Conservation (phyloP, 2,797 vertebrate genomes). For the Poecilia picta region DNA sequence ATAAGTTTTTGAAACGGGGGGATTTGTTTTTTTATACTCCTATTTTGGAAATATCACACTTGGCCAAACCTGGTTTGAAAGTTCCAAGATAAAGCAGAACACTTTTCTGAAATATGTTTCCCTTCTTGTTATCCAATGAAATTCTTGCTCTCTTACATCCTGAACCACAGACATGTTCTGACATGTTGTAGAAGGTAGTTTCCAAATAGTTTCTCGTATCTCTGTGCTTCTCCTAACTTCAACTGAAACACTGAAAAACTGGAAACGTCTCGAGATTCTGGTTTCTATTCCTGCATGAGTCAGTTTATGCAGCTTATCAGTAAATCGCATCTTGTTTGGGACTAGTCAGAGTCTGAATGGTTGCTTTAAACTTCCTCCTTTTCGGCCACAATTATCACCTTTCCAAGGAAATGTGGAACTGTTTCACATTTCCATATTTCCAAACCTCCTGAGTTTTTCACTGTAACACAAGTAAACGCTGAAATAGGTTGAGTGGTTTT, state of each 20-base stretch:
- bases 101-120: neutral
- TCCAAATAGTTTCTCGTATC: neutral
- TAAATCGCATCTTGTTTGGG: conserved; percentile 31
- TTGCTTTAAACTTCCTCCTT: conserved; percentile 18
- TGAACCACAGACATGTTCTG: neutral
- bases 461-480: conserved; percentile 5
- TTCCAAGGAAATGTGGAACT: conserved; percentile 36
- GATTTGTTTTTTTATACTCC: neutral
- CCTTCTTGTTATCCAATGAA: neutral
- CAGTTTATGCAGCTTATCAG: conserved; percentile 33
- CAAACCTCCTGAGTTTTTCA: neutral
- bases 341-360: conserved; percentile 31
- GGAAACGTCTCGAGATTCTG: neutral
- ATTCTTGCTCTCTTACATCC: neutral
- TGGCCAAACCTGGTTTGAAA: neutral
- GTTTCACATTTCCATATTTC: neutral
- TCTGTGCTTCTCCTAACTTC: neutral
- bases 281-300: conserved; percentile 40
- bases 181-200: neutral
- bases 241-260: neutral
- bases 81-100: neutral
- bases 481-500: conserved; percentile 31
- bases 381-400: neutral
- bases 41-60: neutral
- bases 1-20: neutral